Evolutionary conservation across 2,797 vertebrate genomes (phyloP), one percentile per base, ranked within the genome.

Genomic region (Knipowitschia caucasica): DNA sequence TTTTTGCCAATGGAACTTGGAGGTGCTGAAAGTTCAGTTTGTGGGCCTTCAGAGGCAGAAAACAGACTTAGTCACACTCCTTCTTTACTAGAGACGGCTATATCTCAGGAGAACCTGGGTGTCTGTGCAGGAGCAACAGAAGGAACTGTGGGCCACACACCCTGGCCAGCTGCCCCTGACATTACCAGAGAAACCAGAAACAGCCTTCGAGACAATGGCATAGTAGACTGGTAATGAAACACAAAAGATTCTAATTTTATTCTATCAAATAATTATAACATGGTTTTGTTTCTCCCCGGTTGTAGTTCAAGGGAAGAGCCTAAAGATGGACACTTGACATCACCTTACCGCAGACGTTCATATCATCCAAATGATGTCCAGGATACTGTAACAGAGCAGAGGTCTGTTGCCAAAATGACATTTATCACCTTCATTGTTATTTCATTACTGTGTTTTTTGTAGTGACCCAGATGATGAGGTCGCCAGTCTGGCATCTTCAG

Each of bases 401-500:
- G 96, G 96, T 97, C 12, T 20, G 45, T 31, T 21, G 29, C 5
- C 14, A 25, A 46, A 30, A 4, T n/a, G 10, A 8, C 21, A 43
- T 39, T 20, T 12, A 45, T 14, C n/a, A 43, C 5, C 12, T 15
- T 25, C 2, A 15, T 23, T 18, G 4, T 17, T 17, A 23, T 31
- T 5, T 38, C n/a, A 38, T 5, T 17, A 7, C 56, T 23, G 68
- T n/a, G 18, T 62, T 33, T 53, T 31, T 59, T 53, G 10, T 63
- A 99, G 96, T 70, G 96, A 98, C 78, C 95, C 95, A 0, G 95
- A 99, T 31, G 95, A 98, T 49, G 96, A 98, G 78, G 92, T 95
- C 38, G 90, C 93, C 27, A 94, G 92, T 63, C 89, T 95, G 65
- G 94, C 92, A n/a, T 92, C 93, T 0, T 91, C 94, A 1, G 92